phyloP scores from a whole-genome alignment of 30 jellyfish, hydroid and myxozoan species.

The Hydra vulgaris region DNA sequence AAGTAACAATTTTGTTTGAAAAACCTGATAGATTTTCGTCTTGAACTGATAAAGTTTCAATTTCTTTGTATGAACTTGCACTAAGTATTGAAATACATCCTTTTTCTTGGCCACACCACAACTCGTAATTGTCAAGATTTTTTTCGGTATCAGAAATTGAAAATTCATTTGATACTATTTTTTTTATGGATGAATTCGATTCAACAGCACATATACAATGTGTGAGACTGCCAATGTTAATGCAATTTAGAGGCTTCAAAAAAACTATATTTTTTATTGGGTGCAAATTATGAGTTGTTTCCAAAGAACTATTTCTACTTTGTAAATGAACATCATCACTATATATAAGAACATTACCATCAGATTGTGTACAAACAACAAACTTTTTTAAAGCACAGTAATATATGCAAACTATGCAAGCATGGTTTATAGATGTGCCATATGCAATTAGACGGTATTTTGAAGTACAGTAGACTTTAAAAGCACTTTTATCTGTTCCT shows the following conservation, averaged over 20 bases:
- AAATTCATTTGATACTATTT: neutral
- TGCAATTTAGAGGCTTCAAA: neutral
- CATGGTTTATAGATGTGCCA: constrained; percentile 43
- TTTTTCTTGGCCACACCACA: neutral
- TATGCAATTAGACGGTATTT: constrained; percentile 67
- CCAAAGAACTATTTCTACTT: neutral
- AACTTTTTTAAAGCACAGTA: neutral
- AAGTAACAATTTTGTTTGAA: neutral
- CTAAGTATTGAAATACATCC: neutral
- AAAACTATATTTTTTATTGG: neutral
- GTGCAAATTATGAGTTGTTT: neutral
- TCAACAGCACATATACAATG: neutral
- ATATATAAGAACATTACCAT: neutral
- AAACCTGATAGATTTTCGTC: neutral
- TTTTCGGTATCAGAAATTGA: neutral
- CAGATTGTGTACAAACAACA: neutral
- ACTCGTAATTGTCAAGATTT: neutral
- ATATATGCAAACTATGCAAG: constrained; percentile 17
- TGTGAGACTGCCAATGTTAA: neutral
- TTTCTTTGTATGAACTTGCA: neutral
- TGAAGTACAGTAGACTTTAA: constrained; percentile 61
- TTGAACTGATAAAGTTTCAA: neutral
- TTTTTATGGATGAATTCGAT: neutral
- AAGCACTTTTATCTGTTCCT: constrained; percentile 63
- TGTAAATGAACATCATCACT: neutral